Conservation (phyloP, 2,113 vertebrate species). For the Beaufortia kweichowensis region DNA sequence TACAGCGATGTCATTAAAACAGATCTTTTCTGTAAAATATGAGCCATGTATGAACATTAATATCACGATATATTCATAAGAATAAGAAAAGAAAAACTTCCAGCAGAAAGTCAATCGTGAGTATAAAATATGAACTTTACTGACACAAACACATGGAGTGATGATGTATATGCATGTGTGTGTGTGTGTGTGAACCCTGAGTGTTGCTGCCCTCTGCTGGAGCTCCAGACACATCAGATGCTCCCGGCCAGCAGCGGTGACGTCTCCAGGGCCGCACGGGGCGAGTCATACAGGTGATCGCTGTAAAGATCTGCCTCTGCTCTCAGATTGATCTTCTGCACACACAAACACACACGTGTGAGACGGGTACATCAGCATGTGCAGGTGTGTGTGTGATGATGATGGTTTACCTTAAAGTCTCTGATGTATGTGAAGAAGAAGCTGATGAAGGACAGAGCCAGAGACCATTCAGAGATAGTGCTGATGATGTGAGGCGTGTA, state of each 20-base stretch:
- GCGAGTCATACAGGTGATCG: constrained; percentile 73
- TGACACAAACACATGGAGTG: no score
- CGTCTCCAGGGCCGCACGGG: constrained; percentile 64
- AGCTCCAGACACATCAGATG: constrained; percentile 74
- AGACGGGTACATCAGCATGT: not conserved
- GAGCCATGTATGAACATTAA: no score
- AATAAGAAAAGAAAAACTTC: no score
- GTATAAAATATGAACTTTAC: no score
- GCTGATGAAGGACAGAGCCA: constrained; percentile 89
- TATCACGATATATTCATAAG: no score
- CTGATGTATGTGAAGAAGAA: constrained; percentile 94
- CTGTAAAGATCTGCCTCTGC: constrained; percentile 75
- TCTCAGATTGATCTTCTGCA: constrained; percentile 84
- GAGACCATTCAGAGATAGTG: constrained; percentile 86
- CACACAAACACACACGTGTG: constrained; percentile 42
- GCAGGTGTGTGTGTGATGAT: constrained; percentile 72
- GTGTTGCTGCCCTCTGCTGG: not conserved
- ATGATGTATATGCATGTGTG: no score
- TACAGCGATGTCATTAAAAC: no score
- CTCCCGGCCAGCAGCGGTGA: constrained; percentile 75
- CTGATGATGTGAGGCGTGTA: constrained; percentile 84
- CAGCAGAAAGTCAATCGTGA: no score
- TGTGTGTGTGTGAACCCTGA: not conserved
- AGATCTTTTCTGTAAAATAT: no score
- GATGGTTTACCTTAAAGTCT: constrained; percentile 87